Evolutionary conservation across 2,113 vertebrate genomes (phyloP), one percentile per base, ranked within the genome.

Genomic region (Periophthalmus modestus): DNA sequence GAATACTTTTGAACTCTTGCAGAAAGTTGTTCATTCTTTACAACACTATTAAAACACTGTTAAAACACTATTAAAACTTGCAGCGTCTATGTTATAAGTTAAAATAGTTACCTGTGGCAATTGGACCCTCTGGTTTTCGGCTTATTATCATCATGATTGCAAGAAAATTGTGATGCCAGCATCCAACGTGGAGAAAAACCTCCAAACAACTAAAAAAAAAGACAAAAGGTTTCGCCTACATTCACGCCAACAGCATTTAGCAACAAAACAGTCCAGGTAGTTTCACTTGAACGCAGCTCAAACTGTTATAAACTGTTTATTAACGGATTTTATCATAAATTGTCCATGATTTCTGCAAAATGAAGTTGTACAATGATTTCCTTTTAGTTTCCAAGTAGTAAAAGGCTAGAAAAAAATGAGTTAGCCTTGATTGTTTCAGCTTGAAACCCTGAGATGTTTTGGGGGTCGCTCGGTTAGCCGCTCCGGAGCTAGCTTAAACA

Each of bases 41-140:
- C 21, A 28, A 13, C 21, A 24, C 14, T 1, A 21, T 6, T 18
- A 18, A 16, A 13, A 61, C 23, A n/a, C n/a, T n/a, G n/a, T n/a
- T n/a, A n/a, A n/a, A 59, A 13, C 21, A 24, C 14, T 1, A 21
- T 6, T 18, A 18, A 16, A 13, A 61, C 23, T 59, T 14, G 13
- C 28, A 63, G 16, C 14, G 24, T 28, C 28, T 28, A 28, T 19
- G 24, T 2, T 18, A n/a, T 28, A 43, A 16, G 34, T 23, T 47
- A 39, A 52, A 69, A n/a, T 80, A 43, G 59, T 91, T 94, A 96
- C 95, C 95, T 93, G 94, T 94, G 57, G 93, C 87, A 76, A 96
- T 94, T 57, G 95, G 93, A 74, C 93, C 94, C 87, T 96, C 95
- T 82, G 94, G 93, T 89, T 96, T 96, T 88, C 95, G 94, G 91